Conservation (phyloP, 2,797 vertebrate genomes). For the Tadarida brasiliensis region DNA sequence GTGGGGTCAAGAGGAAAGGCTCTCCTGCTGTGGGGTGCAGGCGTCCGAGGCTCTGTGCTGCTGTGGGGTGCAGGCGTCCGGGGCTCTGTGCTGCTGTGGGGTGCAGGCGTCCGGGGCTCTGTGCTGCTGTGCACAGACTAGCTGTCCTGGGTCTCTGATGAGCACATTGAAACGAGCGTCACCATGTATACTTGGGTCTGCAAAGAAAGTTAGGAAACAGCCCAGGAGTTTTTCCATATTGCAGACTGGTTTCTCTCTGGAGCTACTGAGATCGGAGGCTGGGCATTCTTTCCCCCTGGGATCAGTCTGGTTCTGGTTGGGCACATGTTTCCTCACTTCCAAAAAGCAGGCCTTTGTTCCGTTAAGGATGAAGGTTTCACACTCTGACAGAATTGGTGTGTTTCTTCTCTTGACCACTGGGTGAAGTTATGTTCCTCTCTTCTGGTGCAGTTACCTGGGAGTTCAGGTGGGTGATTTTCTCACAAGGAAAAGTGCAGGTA, state of each 20-base stretch:
- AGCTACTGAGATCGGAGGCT: not conserved
- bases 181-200: not conserved
- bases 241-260: not conserved
- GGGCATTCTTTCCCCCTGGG: not conserved
- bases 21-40: no score
- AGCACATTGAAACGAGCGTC: not conserved
- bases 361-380: not conserved
- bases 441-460: not conserved
- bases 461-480: not conserved
- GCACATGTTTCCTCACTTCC: fast-evolving
- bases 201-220: not conserved
- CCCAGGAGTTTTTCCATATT: not conserved
- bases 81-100: not conserved
- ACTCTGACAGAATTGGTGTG: not conserved
- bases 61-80: fast-evolving
- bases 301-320: not conserved
- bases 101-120: not conserved
- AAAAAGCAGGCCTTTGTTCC: not conserved
- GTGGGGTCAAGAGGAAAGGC: not conserved
- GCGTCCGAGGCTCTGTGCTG: not conserved
- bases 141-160: not conserved
- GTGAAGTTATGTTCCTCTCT: not conserved
- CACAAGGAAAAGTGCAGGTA: not conserved
- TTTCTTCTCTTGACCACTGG: not conserved
- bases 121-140: not conserved